Evolutionary conservation across 2,797 vertebrate genomes (phyloP).

Genomic region (Cyclura pinguis): DNA sequence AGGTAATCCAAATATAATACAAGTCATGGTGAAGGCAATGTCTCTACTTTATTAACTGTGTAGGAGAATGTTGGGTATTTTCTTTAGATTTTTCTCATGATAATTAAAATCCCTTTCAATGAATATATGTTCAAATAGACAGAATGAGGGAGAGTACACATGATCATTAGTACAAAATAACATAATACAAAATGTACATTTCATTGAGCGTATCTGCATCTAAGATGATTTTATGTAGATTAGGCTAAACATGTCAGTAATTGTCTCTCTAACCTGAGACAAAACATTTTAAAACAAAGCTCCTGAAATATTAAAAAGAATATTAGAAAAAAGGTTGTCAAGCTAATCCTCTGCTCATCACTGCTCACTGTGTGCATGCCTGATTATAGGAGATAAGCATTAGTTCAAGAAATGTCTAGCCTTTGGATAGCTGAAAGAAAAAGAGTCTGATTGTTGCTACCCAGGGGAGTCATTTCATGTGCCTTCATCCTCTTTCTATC

Average conservation of each 20-base stretch:
- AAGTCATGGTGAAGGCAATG: slow-evolving; percentile 36
- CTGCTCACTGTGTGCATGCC: not conserved
- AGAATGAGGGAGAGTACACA: not conserved
- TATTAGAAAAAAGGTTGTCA: not conserved
- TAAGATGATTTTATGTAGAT: not conserved
- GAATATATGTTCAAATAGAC: not conserved
- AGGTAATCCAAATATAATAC: slow-evolving; percentile 57
- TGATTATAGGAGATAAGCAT: not conserved
- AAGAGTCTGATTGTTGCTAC: not conserved
- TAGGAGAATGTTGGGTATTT: slow-evolving; percentile 33
- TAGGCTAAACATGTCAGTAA: not conserved
- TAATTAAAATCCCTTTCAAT: slow-evolving; percentile 30
- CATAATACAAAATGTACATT: not conserved
- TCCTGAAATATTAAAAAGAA: not conserved
- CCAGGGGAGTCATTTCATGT: not conserved
- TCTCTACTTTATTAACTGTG: slow-evolving; percentile 51
- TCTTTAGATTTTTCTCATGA: slow-evolving; percentile 31
- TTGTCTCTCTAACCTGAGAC: not conserved
- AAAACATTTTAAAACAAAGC: not conserved
- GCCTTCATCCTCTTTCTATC: not conserved
- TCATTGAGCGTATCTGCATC: not conserved
- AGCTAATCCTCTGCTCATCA: not conserved
- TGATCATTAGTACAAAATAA: not conserved
- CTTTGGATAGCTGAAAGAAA: not conserved
- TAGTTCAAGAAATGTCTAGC: not conserved